Conservation (phyloP, 2,113 vertebrate species). For the Atherinomorus stipes region DNA sequence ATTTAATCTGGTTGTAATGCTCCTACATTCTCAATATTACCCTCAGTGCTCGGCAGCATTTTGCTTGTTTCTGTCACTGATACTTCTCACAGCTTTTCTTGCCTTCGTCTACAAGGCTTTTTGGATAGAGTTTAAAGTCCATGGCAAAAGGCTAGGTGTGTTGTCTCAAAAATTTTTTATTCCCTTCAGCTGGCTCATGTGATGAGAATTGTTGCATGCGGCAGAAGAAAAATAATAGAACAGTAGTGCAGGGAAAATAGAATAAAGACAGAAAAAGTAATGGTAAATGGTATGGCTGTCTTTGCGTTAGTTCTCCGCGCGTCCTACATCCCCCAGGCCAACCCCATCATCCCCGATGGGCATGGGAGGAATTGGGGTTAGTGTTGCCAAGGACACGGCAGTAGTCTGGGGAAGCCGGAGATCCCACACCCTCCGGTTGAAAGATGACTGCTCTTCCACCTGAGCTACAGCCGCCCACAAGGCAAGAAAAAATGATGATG, state of each 20-base stretch:
- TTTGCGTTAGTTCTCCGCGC: too few relatives aligned
- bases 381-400: too few relatives aligned
- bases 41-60: constrained; percentile 53
- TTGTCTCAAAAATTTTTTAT: constrained; percentile 45
- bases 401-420: too few relatives aligned
- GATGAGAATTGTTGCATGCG: too few relatives aligned
- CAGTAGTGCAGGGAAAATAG: constrained; percentile 1
- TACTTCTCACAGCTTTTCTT: constrained; percentile 35
- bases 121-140: constrained; percentile 43
- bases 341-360: too few relatives aligned
- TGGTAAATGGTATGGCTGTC: too few relatives aligned
- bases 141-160: constrained; percentile 34
- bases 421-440: too few relatives aligned
- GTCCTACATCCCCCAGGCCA: too few relatives aligned
- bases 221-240: constrained; percentile 32
- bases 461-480: too few relatives aligned
- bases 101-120: constrained; percentile 37
- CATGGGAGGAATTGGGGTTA: too few relatives aligned
- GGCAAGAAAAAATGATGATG: constrained; percentile 36
- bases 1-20: constrained; percentile 57
- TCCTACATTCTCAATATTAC: constrained; percentile 57
- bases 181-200: constrained; percentile 9
- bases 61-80: constrained; percentile 52
- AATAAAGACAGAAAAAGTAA: constrained; percentile 5
- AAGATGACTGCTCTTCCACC: too few relatives aligned